Evolutionary conservation across 2,888 invertebrate species (phyloP), one percentile per base, ranked within the genome.

Genomic region (Chesias legatella): DNA sequence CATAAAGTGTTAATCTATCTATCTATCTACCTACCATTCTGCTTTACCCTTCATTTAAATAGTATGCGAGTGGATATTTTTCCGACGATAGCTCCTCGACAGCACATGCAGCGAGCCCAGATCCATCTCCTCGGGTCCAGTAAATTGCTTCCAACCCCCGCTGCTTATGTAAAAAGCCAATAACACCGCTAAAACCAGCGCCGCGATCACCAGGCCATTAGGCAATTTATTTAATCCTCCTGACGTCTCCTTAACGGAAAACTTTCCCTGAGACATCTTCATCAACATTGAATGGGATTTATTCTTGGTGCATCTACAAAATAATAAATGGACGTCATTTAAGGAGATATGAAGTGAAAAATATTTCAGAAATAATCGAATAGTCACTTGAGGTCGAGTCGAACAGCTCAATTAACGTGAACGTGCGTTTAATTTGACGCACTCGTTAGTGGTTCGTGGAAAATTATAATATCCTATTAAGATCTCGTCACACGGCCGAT

Each of bases 401-500:
- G n/a, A 38, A n/a, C 13, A 36, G 43, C 29, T 47, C 45, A 28
- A 46, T 43, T 41, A 33, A 40, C 43, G 35, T 29, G 36, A 31
- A 55, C 39, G 45, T 55, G 60, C 58, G 54, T 72, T 60, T 63
- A 74, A 74, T 78, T 71, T 70, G 69, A 64, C 64, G 55, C 56
- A 68, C 63, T 63, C 50, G 56, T 51, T 64, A 63, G 56, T 60
- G 53, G 63, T 48, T 51, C 56, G 62, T 50, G 62, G 60, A 58
- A 72, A 79, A 80, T 82, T 75, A 78, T 73, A 79, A 80, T 81
- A 81, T 71, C 79, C 79, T 58, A 84, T 83, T 82, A 83, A 65
- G 49, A 60, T 58, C 70, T 71, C 66, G 84, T 85, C 85, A 80
- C 51, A 67, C 55, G 64, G 61, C 55, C 64, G 74, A 84, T 82